phyloP scores from a whole-genome alignment of 2,888 invertebrate species.

The Ypsolopha scabrella region DNA sequence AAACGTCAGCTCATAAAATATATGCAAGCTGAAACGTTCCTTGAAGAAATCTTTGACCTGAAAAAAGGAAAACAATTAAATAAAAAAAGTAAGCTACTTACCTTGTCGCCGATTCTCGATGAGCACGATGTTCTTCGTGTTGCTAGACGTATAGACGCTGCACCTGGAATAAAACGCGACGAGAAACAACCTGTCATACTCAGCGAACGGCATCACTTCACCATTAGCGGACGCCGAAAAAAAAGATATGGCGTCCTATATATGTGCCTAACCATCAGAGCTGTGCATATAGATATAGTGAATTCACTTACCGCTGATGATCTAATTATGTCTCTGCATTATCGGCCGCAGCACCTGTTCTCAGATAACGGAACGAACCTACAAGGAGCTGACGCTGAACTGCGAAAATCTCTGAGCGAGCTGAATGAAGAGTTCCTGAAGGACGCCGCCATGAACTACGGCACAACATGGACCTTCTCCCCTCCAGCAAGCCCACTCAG shows the following conservation, averaged over 20 bases:
- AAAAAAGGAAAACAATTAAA: background rate
- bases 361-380: constrained; percentile 14
- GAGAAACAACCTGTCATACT: constrained; percentile 9
- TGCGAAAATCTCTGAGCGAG: constrained; percentile 1
- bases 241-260: constrained; percentile 16
- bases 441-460: background rate
- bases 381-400: constrained; percentile 9
- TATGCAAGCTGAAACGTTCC: background rate
- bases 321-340: constrained; percentile 5
- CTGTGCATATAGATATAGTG: constrained; percentile 13
- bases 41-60: background rate
- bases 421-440: background rate
- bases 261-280: constrained; percentile 13
- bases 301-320: background rate
- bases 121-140: constrained; percentile 1
- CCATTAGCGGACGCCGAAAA: constrained; percentile 11
- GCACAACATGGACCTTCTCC: background rate
- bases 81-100: background rate
- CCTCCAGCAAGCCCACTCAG: too few species aligned
- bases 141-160: constrained; percentile 1
- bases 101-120: background rate
- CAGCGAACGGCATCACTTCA: constrained; percentile 7
- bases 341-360: constrained; percentile 6
- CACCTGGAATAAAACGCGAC: background rate
- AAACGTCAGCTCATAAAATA: background rate